These are phyloP conservation scores for Oxycera nigricornis DNA, from an alignment of 2,888 invertebrate genomes.

Conservation along the genomic window DNA sequence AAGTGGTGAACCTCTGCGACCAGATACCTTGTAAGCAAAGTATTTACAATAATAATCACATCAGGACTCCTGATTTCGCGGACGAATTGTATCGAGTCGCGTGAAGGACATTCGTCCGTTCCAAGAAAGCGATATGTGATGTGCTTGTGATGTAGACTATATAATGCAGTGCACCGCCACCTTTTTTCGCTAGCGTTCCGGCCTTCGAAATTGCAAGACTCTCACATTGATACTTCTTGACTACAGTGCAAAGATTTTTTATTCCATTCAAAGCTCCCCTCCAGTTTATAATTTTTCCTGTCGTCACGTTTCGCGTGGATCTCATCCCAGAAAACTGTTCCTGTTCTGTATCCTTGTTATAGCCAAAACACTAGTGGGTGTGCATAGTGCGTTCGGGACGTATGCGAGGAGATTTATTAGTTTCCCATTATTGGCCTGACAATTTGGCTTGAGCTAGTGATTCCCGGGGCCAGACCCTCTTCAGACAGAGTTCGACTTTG, in stretches of 20 bases:
- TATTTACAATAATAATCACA: constrained; percentile 1
- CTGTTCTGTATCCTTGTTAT: neutral
- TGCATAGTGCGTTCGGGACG: constrained; percentile 9
- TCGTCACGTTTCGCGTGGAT: neutral
- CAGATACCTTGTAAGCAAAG: neutral
- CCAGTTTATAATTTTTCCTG: constrained; percentile 10
- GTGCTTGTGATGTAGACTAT: no score
- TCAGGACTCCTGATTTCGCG: neutral
- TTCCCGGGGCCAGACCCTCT: constrained; percentile 52
- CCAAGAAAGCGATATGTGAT: neutral
- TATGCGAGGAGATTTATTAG: constrained; percentile 10
- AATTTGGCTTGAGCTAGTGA: constrained; percentile 12
- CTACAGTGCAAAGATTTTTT: neutral
- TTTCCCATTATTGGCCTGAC: neutral
- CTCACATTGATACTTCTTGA: constrained; percentile 16
- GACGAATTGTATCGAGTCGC: no score
- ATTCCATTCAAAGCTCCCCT: constrained; percentile 8
- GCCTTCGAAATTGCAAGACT: neutral
- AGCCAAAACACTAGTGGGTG: neutral
- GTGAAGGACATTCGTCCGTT: no score
- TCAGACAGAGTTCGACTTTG: constrained; percentile 60
- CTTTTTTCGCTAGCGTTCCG: neutral
- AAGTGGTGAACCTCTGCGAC: constrained; percentile 19
- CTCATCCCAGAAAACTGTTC: neutral
- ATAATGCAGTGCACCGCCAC: constrained; percentile 1